Percentiles rank a stretch among this genome's conserved stretches.
Conservation (phyloP, 2,888 invertebrate species). For the Drosophila mayaguana region DNA sequence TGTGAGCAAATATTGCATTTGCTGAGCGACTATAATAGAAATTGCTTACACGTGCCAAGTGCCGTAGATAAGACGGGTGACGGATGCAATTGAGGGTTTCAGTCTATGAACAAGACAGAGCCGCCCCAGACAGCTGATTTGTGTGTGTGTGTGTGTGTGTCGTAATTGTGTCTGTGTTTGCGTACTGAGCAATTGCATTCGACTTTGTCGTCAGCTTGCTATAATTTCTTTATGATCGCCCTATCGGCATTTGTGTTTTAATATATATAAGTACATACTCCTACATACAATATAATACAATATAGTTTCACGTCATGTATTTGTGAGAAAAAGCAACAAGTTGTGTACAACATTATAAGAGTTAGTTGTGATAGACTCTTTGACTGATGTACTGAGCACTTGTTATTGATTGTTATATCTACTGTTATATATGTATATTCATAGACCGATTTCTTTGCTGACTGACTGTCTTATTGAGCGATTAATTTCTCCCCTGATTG, state of each 20-base stretch:
- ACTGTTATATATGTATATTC: no score
- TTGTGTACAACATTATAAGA: not conserved
- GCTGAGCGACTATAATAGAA: constrained; percentile 66
- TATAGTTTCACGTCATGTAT: not conserved
- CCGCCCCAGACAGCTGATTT: constrained; percentile 42
- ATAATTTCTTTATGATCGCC: constrained; percentile 9
- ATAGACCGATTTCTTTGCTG: no score
- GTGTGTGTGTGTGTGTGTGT: constrained; percentile 1
- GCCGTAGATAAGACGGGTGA: constrained; percentile 38
- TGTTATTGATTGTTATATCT: not conserved
- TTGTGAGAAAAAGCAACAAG: not conserved
- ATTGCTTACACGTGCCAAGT: constrained; percentile 76
- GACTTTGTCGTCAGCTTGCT: constrained; percentile 38
- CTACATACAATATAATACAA: not conserved
- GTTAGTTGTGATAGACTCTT: not conserved
- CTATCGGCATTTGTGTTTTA: not conserved
- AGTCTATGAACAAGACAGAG: constrained; percentile 17
- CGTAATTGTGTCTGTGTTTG: constrained; percentile 29
- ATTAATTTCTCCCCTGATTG: no score
- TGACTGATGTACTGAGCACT: not conserved
- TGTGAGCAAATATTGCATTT: constrained; percentile 50
- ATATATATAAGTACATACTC: not conserved
- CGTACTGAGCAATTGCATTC: constrained; percentile 58
- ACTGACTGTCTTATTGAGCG: no score
- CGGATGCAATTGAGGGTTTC: constrained; percentile 2